Conservation (phyloP, 1,140 invertebrate species). For the Brevipalpus yothersi region DNA sequence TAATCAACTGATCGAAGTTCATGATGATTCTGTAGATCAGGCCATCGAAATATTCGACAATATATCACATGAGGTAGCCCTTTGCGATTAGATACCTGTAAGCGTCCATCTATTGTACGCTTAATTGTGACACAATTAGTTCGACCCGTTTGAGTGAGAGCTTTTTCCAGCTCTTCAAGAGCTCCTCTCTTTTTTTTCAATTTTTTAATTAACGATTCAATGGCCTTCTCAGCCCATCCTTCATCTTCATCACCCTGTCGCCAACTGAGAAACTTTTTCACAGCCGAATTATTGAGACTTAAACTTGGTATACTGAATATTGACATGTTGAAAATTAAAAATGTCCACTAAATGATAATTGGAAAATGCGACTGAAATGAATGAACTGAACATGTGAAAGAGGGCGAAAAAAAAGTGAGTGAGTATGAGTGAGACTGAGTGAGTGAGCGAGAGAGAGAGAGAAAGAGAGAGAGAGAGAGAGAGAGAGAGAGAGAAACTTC, state of each 20-base stretch:
- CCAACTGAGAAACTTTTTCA: constrained; percentile 89
- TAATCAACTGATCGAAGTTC: constrained; percentile 28
- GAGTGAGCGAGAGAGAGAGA: background rate
- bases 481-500: background rate
- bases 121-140: constrained; percentile 65
- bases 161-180: constrained; percentile 77
- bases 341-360: background rate
- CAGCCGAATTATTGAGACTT: constrained; percentile 69
- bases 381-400: background rate
- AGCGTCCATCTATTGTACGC: constrained; percentile 23
- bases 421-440: background rate
- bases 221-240: constrained; percentile 81
- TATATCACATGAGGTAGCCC: constrained; percentile 30
- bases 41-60: constrained; percentile 32
- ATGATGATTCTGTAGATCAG: constrained; percentile 32
- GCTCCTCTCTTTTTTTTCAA: constrained; percentile 53
- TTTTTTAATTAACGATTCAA: constrained; percentile 88
- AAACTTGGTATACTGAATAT: constrained; percentile 78
- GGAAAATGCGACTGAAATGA: background rate
- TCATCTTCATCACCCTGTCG: constrained; percentile 91
- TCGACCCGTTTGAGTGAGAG: constrained; percentile 39
- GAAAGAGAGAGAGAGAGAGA: background rate
- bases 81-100: constrained; percentile 24
- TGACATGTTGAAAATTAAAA: constrained; percentile 29
- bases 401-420: background rate